Conservation (phyloP, 2,113 vertebrate species). For the Dendrocopos noguchii region DNA sequence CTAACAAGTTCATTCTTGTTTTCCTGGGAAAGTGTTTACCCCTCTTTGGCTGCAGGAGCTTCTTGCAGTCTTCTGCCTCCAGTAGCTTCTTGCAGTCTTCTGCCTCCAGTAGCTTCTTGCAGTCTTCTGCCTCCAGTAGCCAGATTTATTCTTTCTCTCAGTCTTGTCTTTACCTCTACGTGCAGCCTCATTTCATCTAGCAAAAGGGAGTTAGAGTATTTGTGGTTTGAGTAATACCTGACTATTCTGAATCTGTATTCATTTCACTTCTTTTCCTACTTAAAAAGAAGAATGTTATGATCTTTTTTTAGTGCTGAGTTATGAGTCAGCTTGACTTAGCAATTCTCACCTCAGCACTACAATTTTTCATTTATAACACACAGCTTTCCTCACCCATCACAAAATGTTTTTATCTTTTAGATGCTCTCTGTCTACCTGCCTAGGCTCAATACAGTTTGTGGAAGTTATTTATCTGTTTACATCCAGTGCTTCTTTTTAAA, state of each 20-base stretch:
- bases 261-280: background rate
- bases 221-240: background rate
- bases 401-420: background rate
- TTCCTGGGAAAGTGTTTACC: background rate
- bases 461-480: slow-evolving; percentile 29
- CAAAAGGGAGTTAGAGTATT: background rate
- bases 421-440: background rate
- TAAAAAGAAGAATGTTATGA: background rate
- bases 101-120: background rate
- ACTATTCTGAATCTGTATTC: background rate
- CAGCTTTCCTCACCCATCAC: background rate
- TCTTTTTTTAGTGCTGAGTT: background rate
- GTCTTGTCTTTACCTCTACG: background rate
- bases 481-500: background rate
- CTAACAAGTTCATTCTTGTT: background rate
- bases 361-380: background rate
- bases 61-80: background rate
- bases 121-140: background rate
- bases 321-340: slow-evolving; percentile 17
- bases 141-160: background rate
- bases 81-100: too few species aligned
- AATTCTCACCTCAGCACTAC: slow-evolving; percentile 5
- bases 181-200: background rate
- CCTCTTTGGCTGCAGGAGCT: accelerated
- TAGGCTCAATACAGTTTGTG: background rate